Conservation (phyloP, 2,888 invertebrate species). For the Leptinotarsa rubiginosa region DNA sequence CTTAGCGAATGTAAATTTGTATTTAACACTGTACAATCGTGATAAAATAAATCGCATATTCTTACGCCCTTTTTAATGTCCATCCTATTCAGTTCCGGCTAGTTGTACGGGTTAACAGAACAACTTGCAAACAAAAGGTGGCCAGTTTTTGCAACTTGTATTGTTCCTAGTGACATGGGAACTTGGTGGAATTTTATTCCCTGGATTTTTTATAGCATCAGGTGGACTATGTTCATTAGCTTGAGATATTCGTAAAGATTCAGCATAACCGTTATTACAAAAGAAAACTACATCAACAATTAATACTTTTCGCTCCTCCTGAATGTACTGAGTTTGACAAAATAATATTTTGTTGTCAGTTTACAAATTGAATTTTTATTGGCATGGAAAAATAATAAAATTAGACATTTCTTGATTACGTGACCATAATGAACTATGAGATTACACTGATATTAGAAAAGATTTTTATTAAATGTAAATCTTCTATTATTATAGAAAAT, state of each 20-base stretch:
- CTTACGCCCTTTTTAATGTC: conserved; percentile 32
- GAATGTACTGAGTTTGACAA: too few species aligned
- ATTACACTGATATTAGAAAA: too few species aligned
- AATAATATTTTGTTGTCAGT: too few species aligned
- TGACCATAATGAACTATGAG: too few species aligned
- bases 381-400: too few species aligned
- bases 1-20: too few species aligned
- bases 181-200: conserved; percentile 39
- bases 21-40: background rate
- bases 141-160: conserved; percentile 46
- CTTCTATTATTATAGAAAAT: too few species aligned
- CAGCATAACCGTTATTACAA: background rate
- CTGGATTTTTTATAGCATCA: conserved; percentile 15
- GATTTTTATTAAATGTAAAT: too few species aligned
- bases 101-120: conserved; percentile 41
- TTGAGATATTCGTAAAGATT: background rate
- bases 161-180: conserved; percentile 46
- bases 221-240: conserved; percentile 10
- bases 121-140: conserved; percentile 46
- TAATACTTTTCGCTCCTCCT: too few species aligned
- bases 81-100: conserved; percentile 41
- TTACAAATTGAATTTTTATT: too few species aligned
- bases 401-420: too few species aligned
- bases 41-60: conserved; percentile 23
- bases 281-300: too few species aligned